These are phyloP conservation scores for Dryococelus australis DNA, from an alignment of 2,888 invertebrate species.

Conservation along the genomic window DNA sequence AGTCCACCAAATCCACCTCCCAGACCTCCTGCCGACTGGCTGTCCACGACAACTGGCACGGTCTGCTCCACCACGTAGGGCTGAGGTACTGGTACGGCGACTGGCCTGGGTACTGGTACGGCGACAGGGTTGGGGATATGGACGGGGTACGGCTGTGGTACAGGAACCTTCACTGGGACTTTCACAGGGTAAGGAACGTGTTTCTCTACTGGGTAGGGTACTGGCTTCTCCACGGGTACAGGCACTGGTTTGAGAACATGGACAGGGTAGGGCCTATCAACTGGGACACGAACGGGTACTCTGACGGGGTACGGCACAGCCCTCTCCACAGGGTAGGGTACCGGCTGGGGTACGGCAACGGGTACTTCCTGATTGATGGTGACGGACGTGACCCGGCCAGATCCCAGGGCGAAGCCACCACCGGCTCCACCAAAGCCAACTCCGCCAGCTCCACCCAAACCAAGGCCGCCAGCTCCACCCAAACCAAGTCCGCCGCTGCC, in stretches of 20 bases:
- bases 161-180: constrained; percentile 47
- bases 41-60: constrained; percentile 34
- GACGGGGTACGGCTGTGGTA: constrained; percentile 46
- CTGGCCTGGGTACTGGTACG: constrained; percentile 51
- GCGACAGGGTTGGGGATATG: constrained; percentile 52
- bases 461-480: background rate
- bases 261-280: constrained; percentile 51
- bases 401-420: background rate
- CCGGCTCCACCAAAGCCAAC: background rate
- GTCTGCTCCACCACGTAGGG: constrained; percentile 36
- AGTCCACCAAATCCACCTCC: background rate
- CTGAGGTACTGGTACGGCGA: constrained; percentile 37
- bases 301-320: constrained; percentile 51
- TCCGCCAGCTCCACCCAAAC: background rate
- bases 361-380: constrained; percentile 49
- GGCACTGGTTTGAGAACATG: constrained; percentile 52
- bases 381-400: constrained; percentile 43
- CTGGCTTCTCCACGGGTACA: constrained; percentile 51
- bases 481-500: background rate
- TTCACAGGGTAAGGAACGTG: constrained; percentile 42
- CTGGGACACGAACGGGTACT: constrained; percentile 51
- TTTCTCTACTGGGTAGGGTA: constrained; percentile 47
- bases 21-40: constrained; percentile 24
- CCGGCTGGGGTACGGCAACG: constrained; percentile 50
- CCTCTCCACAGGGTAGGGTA: constrained; percentile 51